These are phyloP conservation scores for Eupithecia subfuscata DNA, from an alignment of 2,888 invertebrate species.

Conservation along the genomic window DNA sequence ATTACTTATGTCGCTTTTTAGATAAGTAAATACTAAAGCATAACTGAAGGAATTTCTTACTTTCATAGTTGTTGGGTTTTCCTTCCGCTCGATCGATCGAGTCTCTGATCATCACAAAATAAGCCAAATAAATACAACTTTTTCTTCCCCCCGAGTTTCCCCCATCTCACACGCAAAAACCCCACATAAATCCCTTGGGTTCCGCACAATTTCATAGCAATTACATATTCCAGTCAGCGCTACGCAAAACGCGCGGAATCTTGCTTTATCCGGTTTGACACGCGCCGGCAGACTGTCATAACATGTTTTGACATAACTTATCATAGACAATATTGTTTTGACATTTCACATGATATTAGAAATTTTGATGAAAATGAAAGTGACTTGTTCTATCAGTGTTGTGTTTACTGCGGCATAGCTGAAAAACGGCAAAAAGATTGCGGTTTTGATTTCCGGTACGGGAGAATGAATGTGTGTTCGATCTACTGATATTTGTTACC, in stretches of 20 bases:
- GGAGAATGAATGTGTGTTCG: too few species aligned
- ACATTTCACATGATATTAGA: neutral
- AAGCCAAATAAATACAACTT: neutral
- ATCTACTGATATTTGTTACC: too few species aligned
- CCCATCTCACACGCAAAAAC: neutral
- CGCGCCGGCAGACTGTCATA: constrained; percentile 10
- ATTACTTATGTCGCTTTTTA: too few species aligned
- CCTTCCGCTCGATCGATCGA: neutral
- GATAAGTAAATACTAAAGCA: too few species aligned
- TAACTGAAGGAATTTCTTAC: too few species aligned
- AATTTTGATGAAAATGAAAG: neutral
- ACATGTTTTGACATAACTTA: constrained; percentile 10
- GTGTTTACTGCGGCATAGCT: too few species aligned
- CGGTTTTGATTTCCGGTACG: too few species aligned
- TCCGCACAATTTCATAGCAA: constrained; percentile 29
- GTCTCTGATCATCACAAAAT: neutral
- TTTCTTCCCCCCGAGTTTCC: neutral
- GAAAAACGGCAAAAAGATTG: too few species aligned
- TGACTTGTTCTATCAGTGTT: neutral
- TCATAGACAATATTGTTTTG: neutral
- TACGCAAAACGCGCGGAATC: constrained; percentile 41
- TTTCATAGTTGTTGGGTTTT: neutral
- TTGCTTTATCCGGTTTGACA: constrained; percentile 32
- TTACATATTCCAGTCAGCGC: constrained; percentile 40
- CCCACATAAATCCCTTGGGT: constrained; percentile 16